Conservation (phyloP, 1,140 invertebrate species). For the Melipona quadrifasciata region DNA sequence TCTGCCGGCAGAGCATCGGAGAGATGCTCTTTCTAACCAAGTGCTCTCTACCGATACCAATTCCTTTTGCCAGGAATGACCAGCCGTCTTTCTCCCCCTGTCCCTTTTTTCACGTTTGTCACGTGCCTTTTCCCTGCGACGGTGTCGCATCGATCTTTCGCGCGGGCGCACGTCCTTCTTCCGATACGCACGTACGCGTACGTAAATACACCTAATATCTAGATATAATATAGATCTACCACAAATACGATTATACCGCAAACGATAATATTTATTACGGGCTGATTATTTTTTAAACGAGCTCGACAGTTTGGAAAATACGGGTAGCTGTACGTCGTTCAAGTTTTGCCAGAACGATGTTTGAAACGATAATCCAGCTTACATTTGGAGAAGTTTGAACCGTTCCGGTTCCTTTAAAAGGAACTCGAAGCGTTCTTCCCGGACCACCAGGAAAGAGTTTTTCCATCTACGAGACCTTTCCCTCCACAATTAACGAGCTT, state of each 20-base stretch:
- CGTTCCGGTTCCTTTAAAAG: no score
- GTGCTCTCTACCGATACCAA: conserved; percentile 14
- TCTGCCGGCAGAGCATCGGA: conserved; percentile 10
- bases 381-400: no score
- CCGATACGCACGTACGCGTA: background rate
- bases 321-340: no score
- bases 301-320: no score
- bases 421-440: no score
- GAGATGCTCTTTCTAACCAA: conserved; percentile 52
- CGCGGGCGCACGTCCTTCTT: background rate
- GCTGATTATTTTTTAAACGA: no score
- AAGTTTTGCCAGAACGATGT: no score
- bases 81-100: conserved; percentile 5
- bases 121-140: conserved; percentile 39
- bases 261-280: no score
- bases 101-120: conserved; percentile 55
- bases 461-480: conserved; percentile 33
- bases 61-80: conserved; percentile 16
- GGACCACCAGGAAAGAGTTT: conserved; percentile 8
- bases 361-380: no score
- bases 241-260: no score
- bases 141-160: conserved; percentile 1
- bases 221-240: no score
- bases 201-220: no score
- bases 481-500: conserved; percentile 34